These are phyloP conservation scores for Leptodactylus fuscus DNA, from an alignment of 2,113 vertebrate species.

Conservation along the genomic window DNA sequence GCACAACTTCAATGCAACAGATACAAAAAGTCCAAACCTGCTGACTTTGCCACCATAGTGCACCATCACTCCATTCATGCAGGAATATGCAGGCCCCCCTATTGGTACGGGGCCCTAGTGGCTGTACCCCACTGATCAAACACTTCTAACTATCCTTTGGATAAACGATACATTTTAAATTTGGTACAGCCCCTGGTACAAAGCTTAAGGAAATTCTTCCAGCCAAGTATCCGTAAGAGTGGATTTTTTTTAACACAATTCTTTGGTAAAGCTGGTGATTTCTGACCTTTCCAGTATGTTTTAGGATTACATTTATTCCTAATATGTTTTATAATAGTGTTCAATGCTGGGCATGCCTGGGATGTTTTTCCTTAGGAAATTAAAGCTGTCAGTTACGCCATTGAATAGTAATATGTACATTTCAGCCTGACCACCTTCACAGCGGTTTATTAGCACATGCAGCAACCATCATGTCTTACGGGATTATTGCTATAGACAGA, in stretches of 20 bases:
- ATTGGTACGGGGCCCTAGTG: no score
- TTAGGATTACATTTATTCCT: background rate
- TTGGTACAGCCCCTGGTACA: no score
- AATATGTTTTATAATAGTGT: background rate
- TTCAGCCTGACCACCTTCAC: background rate
- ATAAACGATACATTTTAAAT: no score
- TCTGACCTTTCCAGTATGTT: background rate
- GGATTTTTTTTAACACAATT: background rate
- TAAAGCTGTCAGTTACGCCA: background rate
- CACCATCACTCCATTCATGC: no score
- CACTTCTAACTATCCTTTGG: no score
- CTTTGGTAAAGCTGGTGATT: background rate
- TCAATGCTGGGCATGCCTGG: background rate
- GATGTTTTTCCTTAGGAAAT: background rate
- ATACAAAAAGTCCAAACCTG: no score
- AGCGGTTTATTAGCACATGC: background rate
- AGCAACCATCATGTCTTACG: background rate
- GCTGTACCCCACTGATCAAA: no score
- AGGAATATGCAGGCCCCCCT: no score
- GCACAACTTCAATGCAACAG: no score
- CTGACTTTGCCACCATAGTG: no score
- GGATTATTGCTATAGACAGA: background rate
- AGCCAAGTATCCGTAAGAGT: background rate
- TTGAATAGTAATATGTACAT: background rate
- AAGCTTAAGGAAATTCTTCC: background rate